Conservation (phyloP, 2,797 vertebrate species). For the Lithobates pipiens region DNA sequence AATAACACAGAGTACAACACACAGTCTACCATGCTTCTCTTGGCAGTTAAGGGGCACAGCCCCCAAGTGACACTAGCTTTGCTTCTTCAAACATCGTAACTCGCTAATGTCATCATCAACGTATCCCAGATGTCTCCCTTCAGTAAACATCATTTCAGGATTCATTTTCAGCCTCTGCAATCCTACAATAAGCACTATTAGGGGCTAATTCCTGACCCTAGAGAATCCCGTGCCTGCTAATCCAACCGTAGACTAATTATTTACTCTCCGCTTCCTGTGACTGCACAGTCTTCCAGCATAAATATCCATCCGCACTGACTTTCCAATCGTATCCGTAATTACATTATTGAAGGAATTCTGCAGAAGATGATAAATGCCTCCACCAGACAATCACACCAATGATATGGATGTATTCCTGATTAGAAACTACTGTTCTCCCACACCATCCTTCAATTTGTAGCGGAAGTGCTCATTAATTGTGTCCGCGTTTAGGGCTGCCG, state of each 20-base stretch:
- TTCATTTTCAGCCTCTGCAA: constrained; percentile 35
- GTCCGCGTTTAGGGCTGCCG: not conserved
- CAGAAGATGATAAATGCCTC: constrained; percentile 36
- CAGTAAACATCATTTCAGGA: constrained; percentile 41
- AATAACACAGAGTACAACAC: no score
- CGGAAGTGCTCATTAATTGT: constrained; percentile 2
- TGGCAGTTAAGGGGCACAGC: constrained; percentile 10
- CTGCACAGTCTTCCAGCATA: constrained; percentile 33
- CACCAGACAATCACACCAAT: constrained; percentile 28
- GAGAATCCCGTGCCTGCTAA: constrained; percentile 40
- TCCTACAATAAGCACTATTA: constrained; percentile 47
- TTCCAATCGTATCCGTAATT: constrained; percentile 48
- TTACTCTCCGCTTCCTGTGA: constrained; percentile 40
- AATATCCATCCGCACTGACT: constrained; percentile 46
- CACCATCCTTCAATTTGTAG: constrained; percentile 34
- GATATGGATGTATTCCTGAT: constrained; percentile 34
- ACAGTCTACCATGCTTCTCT: no score
- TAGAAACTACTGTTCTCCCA: constrained; percentile 15
- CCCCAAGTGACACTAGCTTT: constrained; percentile 8
- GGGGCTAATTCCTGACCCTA: constrained; percentile 32
- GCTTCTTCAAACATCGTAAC: constrained; percentile 28
- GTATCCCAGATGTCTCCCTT: constrained; percentile 23
- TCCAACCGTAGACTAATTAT: constrained; percentile 45
- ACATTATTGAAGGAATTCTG: constrained; percentile 47
- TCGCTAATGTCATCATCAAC: constrained; percentile 37